These are phyloP conservation scores for Manis pentadactyla DNA, from an alignment of 2,797 vertebrate genomes.

Conservation along the genomic window DNA sequence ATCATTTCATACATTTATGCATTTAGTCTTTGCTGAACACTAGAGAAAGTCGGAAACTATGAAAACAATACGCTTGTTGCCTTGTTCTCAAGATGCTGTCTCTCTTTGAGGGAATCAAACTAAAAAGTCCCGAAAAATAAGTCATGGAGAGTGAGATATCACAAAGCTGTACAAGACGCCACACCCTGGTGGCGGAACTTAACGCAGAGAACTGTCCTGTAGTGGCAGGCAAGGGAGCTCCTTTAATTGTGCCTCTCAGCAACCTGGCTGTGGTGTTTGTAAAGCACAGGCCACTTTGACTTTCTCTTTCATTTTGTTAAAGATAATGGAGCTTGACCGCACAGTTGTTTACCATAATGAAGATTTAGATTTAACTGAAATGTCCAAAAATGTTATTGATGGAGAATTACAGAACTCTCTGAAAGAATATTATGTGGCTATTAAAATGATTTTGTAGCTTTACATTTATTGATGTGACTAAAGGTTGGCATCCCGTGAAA, in stretches of 20 bases:
- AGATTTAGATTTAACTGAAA: slow-evolving; percentile 33
- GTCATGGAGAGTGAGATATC: neutral
- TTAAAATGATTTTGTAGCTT: slow-evolving; percentile 3
- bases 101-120: neutral
- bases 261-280: neutral
- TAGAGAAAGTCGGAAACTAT: neutral
- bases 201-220: neutral
- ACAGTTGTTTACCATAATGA: slow-evolving; percentile 10
- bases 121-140: neutral
- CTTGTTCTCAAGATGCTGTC: neutral
- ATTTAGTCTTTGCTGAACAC: neutral
- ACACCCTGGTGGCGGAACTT: neutral
- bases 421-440: neutral
- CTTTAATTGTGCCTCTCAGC: neutral
- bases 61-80: neutral
- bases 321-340: slow-evolving; percentile 23
- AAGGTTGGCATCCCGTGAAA: neutral
- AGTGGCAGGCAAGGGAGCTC: neutral
- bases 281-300: neutral
- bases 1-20: neutral
- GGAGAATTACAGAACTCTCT: neutral
- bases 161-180: neutral
- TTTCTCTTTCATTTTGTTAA: slow-evolving; percentile 17
- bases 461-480: neutral
- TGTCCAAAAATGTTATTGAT: neutral